These are phyloP conservation scores for Pangasianodon gigas DNA, from an alignment of 2,113 vertebrate species.

Conservation along the genomic window DNA sequence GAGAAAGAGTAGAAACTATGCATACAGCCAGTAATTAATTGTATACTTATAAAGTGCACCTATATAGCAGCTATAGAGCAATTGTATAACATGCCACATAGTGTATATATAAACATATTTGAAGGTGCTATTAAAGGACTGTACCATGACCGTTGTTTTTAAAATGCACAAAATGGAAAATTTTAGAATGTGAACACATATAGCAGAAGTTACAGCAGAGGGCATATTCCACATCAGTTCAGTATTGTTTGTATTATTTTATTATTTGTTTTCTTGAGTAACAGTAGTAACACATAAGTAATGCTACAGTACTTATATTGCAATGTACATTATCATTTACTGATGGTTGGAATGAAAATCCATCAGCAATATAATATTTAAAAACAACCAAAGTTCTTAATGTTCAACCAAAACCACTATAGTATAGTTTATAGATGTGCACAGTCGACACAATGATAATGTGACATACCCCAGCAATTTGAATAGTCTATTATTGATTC, in stretches of 20 bases:
- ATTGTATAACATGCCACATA: background rate
- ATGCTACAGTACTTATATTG: background rate
- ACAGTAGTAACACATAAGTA: background rate
- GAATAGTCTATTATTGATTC: constrained; percentile 32
- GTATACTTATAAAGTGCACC: background rate
- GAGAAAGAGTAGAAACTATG: background rate
- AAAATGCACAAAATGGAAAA: background rate
- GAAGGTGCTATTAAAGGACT: background rate
- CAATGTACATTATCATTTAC: background rate
- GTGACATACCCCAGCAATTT: constrained; percentile 14
- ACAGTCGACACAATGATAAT: constrained; percentile 23
- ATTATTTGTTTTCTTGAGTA: background rate
- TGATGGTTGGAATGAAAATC: background rate
- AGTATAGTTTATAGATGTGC: constrained; percentile 22
- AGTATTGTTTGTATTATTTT: background rate
- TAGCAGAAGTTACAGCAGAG: background rate
- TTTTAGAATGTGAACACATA: background rate
- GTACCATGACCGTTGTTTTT: background rate
- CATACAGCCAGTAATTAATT: background rate
- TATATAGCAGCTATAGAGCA: background rate
- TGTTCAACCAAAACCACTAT: background rate
- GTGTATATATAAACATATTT: background rate
- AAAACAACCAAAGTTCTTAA: background rate
- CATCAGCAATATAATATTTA: constrained; percentile 1
- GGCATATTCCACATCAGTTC: background rate